Evolutionary conservation across 2,113 vertebrate genomes (phyloP).

Genomic region (Lepisosteus osseus): DNA sequence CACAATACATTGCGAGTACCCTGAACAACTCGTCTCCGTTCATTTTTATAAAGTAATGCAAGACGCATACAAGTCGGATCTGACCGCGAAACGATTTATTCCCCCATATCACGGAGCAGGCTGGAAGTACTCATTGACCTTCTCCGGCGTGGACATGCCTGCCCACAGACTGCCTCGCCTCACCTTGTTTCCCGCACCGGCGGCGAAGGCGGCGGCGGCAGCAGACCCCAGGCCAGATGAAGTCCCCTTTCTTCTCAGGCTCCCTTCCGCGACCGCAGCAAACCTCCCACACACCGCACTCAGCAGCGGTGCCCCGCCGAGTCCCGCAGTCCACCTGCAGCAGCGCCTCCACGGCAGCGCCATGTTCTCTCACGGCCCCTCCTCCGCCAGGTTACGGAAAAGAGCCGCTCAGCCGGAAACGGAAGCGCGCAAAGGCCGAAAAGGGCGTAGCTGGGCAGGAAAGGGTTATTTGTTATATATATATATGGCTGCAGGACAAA

Average conservation of each 20-base stretch:
- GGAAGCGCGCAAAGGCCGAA: constrained; percentile 23
- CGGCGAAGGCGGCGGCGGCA: not conserved
- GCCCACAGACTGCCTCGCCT: not conserved
- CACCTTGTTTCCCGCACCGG: constrained; percentile 1
- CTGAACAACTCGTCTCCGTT: too few relatives aligned
- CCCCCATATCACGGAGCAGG: not conserved
- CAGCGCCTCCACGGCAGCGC: constrained; percentile 54
- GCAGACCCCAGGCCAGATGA: not conserved
- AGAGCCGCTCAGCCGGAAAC: constrained; percentile 30
- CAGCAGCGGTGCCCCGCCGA: constrained; percentile 12
- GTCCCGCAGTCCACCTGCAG: constrained; percentile 31
- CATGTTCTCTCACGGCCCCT: constrained; percentile 48
- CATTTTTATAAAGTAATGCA: too few relatives aligned
- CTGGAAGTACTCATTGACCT: constrained; percentile 48
- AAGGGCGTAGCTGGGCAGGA: not conserved
- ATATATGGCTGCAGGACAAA: not conserved
- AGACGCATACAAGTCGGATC: not conserved
- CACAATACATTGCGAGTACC: too few relatives aligned
- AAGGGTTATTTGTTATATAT: too few relatives aligned
- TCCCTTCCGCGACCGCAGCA: constrained; percentile 9
- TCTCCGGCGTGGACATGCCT: constrained; percentile 35
- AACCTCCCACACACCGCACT: constrained; percentile 30
- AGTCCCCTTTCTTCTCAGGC: constrained; percentile 5
- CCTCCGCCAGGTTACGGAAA: not conserved
- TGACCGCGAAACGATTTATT: not conserved